Conservation (phyloP, 2,888 invertebrate genomes). For the Lissocephala sabroskyi region DNA sequence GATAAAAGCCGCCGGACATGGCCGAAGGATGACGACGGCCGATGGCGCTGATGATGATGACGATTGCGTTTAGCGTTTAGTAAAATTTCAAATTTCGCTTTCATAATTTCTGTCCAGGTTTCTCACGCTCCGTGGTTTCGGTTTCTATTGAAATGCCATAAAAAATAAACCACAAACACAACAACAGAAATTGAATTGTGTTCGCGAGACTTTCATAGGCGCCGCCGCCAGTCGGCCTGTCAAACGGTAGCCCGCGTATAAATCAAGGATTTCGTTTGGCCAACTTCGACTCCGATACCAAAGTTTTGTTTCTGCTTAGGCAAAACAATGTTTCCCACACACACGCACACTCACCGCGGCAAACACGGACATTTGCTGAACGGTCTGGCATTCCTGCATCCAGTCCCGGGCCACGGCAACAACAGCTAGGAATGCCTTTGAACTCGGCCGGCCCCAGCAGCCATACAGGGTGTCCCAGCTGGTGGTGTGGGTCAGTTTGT, state of each 20-base stretch:
- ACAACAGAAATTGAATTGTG: conserved; percentile 54
- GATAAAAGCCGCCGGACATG: background rate
- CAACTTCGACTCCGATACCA: background rate
- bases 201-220: conserved; percentile 49
- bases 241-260: conserved; percentile 61
- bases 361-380: background rate
- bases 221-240: conserved; percentile 51
- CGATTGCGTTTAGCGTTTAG: background rate
- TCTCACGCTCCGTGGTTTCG: conserved; percentile 42
- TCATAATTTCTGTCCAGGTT: conserved; percentile 46
- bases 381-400: conserved; percentile 45
- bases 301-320: no score
- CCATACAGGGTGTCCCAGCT: conserved; percentile 45
- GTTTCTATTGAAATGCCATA: conserved; percentile 64
- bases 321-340: conserved; percentile 14
- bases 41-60: background rate
- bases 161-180: no score
- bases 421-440: conserved; percentile 62
- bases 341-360: no score
- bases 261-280: conserved; percentile 49
- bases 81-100: conserved; percentile 32
- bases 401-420: conserved; percentile 8
- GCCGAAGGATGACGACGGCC: background rate
- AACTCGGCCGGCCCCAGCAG: conserved; percentile 41
- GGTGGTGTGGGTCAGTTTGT: no score